Evolutionary conservation across 2,113 vertebrate genomes (phyloP).

Genomic region (Scolopax mira): DNA sequence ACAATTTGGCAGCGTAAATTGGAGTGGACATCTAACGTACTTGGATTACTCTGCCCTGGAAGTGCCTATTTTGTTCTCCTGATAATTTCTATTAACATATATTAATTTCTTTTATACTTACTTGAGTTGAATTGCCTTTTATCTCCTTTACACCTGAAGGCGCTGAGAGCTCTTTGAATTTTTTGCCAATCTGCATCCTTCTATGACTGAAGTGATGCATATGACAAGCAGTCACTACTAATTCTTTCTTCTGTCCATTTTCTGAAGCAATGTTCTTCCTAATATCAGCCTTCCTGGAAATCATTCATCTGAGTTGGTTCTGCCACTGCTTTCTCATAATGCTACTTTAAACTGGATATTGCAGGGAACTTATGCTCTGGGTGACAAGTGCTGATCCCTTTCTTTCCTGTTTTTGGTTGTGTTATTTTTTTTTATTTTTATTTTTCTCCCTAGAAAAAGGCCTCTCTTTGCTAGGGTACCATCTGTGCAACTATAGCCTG

Average conservation of each 20-base stretch:
- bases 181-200: background rate
- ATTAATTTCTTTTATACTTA: background rate
- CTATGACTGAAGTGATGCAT: background rate
- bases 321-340: background rate
- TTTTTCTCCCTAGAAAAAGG: constrained; percentile 68
- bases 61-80: background rate
- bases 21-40: background rate
- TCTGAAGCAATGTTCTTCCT: background rate
- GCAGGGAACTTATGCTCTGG: background rate
- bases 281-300: background rate
- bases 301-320: background rate
- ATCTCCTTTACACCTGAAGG: background rate
- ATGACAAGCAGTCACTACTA: background rate
- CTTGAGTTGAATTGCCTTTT: background rate
- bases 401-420: background rate
- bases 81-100: background rate
- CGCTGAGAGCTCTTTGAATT: background rate
- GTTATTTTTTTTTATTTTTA: background rate
- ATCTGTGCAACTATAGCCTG: constrained; percentile 77
- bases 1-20: background rate
- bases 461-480: constrained; percentile 80
- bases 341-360: background rate
- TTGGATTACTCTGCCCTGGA: background rate
- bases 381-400: background rate
- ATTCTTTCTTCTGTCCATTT: background rate